Evolutionary conservation across 2,113 vertebrate species (phyloP).

Genomic region (Rutilus rutilus): DNA sequence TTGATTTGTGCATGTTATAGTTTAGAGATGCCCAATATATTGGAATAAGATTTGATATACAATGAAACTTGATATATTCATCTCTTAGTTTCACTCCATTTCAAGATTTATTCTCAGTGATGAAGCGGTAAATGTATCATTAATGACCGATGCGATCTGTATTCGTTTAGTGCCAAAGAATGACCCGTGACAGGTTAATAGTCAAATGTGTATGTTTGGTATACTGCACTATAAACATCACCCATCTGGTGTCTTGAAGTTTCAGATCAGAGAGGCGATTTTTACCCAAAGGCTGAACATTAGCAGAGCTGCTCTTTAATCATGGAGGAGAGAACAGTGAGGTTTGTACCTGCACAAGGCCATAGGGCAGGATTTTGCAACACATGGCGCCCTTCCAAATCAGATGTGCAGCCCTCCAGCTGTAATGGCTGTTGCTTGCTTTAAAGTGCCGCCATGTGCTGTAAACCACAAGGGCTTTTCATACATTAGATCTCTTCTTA

Average conservation of each 20-base stretch:
- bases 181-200: slow-evolving; percentile 26
- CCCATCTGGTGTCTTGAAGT: slow-evolving; percentile 24
- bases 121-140: not conserved
- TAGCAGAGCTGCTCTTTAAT: slow-evolving; percentile 29
- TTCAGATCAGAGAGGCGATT: slow-evolving; percentile 8
- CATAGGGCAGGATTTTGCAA: slow-evolving; percentile 45
- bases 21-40: not conserved
- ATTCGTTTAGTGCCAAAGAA: slow-evolving; percentile 11
- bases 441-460: slow-evolving; percentile 41
- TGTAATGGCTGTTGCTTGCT: slow-evolving; percentile 35
- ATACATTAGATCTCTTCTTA: slow-evolving; percentile 1
- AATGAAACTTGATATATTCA: not conserved
- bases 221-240: not conserved
- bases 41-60: too few relatives aligned
- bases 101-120: not conserved
- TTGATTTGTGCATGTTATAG: not conserved
- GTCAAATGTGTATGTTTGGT: not conserved
- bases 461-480: slow-evolving; percentile 45
- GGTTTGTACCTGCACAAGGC: slow-evolving; percentile 35
- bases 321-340: slow-evolving; percentile 18
- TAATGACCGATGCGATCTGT: not conserved
- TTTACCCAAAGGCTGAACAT: slow-evolving; percentile 16
- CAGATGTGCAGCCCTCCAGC: slow-evolving; percentile 24
- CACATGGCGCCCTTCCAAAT: slow-evolving; percentile 40
- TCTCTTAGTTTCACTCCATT: not conserved